These are phyloP conservation scores for Osmerus mordax DNA, from an alignment of 2,113 vertebrate genomes.

Conservation along the genomic window DNA sequence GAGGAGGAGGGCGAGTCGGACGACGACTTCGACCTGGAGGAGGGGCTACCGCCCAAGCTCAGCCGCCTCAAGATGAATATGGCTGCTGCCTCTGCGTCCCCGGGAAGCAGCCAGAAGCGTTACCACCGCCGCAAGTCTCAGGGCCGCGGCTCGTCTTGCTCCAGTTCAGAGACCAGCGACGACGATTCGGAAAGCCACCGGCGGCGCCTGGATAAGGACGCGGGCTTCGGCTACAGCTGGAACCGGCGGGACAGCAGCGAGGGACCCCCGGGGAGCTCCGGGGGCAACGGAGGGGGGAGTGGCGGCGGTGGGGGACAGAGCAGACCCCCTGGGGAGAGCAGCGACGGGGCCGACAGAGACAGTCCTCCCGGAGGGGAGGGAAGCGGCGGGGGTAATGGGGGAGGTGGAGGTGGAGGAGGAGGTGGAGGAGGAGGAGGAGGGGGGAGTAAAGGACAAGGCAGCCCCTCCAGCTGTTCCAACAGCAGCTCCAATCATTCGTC, in stretches of 20 bases:
- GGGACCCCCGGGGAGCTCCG: slow-evolving; percentile 87
- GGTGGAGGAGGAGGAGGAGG: slow-evolving; percentile 69
- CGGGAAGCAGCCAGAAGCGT: slow-evolving; percentile 85
- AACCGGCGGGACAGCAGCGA: slow-evolving; percentile 91
- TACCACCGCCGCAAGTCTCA: slow-evolving; percentile 93
- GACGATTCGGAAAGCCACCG: slow-evolving; percentile 93
- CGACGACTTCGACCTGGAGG: slow-evolving; percentile 92
- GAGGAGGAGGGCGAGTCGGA: slow-evolving; percentile 97
- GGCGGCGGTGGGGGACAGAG: slow-evolving; percentile 79
- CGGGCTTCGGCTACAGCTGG: slow-evolving; percentile 85
- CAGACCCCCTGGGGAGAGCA: slow-evolving; percentile 77
- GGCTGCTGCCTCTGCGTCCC: slow-evolving; percentile 58
- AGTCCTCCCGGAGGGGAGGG: slow-evolving; percentile 73
- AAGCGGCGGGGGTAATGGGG: slow-evolving; percentile 73
- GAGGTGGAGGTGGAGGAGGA: slow-evolving; percentile 72
- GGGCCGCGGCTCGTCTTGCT: slow-evolving; percentile 92
- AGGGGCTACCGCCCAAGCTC: slow-evolving; percentile 92
- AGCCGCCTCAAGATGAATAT: slow-evolving; percentile 82
- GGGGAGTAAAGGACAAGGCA: slow-evolving; percentile 73
- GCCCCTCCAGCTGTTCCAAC: slow-evolving; percentile 74
- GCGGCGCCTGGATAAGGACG: slow-evolving; percentile 85
- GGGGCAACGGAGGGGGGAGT: slow-evolving; percentile 68
- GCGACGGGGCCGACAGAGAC: slow-evolving; percentile 73
- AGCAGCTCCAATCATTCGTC: slow-evolving; percentile 72
- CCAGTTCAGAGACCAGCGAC: slow-evolving; percentile 95